phyloP scores from a whole-genome alignment of 2,888 invertebrate species.

The Julus scanicus region DNA sequence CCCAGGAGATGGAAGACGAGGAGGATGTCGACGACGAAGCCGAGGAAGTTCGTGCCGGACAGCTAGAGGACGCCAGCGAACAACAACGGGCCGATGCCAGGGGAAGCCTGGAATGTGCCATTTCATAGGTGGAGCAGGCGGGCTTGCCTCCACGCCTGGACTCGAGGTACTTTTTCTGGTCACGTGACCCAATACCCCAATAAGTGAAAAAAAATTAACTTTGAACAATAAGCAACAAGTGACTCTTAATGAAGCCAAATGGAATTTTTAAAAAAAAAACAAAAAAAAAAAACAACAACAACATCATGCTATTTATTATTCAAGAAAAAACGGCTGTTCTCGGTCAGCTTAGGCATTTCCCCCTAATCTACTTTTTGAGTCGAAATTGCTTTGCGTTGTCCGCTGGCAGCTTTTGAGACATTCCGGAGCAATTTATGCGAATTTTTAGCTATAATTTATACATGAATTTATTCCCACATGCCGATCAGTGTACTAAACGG shows the following conservation, averaged over 20 bases:
- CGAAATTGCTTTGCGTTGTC: background rate
- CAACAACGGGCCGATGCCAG: conserved; percentile 29
- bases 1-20: conserved; percentile 22
- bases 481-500: background rate
- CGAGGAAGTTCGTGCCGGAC: background rate
- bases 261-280: background rate
- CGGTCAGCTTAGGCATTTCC: background rate
- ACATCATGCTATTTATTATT: conserved; percentile 35
- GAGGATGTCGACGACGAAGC: background rate
- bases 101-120: conserved; percentile 38
- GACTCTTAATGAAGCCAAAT: background rate
- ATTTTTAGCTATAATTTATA: conserved; percentile 37
- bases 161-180: background rate
- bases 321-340: background rate
- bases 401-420: conserved; percentile 24
- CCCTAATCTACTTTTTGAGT: background rate
- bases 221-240: background rate
- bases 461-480: background rate
- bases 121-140: background rate
- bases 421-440: background rate
- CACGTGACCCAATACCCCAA: background rate
- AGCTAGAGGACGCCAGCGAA: conserved; percentile 20
- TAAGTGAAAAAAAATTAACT: background rate
- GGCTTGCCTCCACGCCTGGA: background rate
- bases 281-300: too few relatives aligned